A percentile compares a stretch with the other conserved stretches of the same genome.
Conservation (phyloP, 2,797 vertebrate genomes). For the Sphenopsis melanotis region DNA sequence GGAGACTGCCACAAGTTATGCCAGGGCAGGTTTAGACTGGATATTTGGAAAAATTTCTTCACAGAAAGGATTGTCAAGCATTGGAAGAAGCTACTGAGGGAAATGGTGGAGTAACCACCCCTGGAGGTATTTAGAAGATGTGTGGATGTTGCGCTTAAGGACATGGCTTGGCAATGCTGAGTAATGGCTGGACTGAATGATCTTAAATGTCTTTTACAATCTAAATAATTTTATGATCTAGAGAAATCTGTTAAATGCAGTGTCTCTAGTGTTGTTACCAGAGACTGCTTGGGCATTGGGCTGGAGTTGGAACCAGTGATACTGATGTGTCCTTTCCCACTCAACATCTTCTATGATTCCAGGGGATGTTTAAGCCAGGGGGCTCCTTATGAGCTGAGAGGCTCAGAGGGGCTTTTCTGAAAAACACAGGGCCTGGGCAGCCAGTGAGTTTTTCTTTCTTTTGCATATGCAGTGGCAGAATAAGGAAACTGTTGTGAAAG, state of each 20-base stretch:
- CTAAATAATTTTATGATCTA: background rate
- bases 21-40: background rate
- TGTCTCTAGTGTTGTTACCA: background rate
- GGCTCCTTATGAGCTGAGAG: background rate
- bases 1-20: background rate
- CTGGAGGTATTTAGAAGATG: background rate
- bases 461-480: background rate
- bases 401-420: background rate
- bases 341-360: background rate
- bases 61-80: rapidly evolving
- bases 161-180: background rate
- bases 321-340: background rate
- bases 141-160: background rate
- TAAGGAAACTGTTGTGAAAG: background rate
- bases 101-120: background rate
- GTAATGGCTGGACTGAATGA: background rate
- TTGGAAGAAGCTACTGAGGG: background rate
- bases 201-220: background rate
- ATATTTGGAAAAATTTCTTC: background rate
- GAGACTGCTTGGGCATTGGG: background rate
- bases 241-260: background rate
- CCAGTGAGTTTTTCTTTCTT: background rate
- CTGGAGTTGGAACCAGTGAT: background rate
- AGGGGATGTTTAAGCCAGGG: background rate
- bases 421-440: background rate